Percentiles rank a stretch among this genome's conserved stretches.
These are phyloP conservation scores for Myiopsitta monachus DNA, from an alignment of 2,113 vertebrate species.

Conservation along the genomic window DNA sequence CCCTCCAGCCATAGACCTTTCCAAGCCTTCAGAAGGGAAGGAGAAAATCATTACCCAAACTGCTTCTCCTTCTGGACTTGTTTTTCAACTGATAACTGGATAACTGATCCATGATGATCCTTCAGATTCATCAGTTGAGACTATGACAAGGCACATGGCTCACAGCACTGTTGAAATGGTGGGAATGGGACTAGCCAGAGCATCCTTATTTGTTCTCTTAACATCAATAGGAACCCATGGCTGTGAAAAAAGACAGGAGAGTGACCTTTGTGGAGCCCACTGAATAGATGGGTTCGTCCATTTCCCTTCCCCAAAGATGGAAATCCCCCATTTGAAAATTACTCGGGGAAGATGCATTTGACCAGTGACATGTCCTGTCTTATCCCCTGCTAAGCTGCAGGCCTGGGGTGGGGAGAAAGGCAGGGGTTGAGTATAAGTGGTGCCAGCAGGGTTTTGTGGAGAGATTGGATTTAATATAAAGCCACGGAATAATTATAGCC, in stretches of 20 bases:
- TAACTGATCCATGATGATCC: background rate
- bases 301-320: background rate
- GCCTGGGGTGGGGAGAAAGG: background rate
- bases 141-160: background rate
- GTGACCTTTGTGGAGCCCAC: background rate
- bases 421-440: background rate
- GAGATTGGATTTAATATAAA: conserved; percentile 14
- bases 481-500: conserved; percentile 23
- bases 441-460: background rate
- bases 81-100: background rate
- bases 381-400: background rate
- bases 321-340: background rate
- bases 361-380: background rate
- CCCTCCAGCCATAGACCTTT: background rate
- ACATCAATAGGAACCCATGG: background rate
- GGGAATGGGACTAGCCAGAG: background rate
- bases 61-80: background rate
- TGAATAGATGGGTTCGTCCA: background rate
- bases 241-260: background rate
- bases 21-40: background rate
- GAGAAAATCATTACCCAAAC: background rate
- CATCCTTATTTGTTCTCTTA: background rate
- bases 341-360: background rate
- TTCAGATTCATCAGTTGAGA: background rate
- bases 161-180: background rate